These are phyloP conservation scores for Pimephales promelas DNA, from an alignment of 2,113 vertebrate genomes.

Conservation along the genomic window DNA sequence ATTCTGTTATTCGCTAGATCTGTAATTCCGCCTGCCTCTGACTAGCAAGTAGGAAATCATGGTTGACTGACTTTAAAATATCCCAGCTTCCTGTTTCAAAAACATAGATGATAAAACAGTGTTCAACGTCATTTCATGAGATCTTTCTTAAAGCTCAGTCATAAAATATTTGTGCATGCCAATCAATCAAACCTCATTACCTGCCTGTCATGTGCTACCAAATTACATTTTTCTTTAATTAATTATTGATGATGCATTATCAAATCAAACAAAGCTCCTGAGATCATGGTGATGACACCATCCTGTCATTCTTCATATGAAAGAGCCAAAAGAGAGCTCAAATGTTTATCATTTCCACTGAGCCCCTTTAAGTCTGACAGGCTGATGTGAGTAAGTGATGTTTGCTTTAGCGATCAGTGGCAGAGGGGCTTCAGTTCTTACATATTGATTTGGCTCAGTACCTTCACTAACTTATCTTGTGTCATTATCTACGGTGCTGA, in stretches of 20 bases:
- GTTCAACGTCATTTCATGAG: background rate
- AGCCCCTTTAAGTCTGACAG: background rate
- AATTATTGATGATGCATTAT: constrained; percentile 42
- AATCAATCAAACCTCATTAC: constrained; percentile 16
- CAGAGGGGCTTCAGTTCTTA: constrained; percentile 1
- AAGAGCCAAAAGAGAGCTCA: constrained; percentile 5
- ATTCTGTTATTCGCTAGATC: background rate
- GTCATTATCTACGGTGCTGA: constrained; percentile 44
- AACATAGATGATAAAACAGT: background rate
- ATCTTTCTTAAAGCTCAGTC: background rate
- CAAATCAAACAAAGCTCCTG: constrained; percentile 40
- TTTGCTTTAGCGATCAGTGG: constrained; percentile 18
- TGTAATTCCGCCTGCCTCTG: background rate
- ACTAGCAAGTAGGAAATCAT: background rate
- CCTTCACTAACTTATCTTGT: constrained; percentile 34
- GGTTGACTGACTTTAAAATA: no score
- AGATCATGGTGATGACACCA: background rate
- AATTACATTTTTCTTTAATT: constrained; percentile 42
- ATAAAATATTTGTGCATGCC: background rate
- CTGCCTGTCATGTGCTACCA: constrained; percentile 33
- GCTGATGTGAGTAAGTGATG: background rate
- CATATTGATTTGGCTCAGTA: constrained; percentile 29
- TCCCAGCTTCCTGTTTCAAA: background rate
- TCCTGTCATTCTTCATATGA: background rate
- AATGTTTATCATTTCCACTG: constrained; percentile 25